phyloP scores from a whole-genome alignment of 2,888 invertebrate species.

The Sphecodes monilicornis region DNA sequence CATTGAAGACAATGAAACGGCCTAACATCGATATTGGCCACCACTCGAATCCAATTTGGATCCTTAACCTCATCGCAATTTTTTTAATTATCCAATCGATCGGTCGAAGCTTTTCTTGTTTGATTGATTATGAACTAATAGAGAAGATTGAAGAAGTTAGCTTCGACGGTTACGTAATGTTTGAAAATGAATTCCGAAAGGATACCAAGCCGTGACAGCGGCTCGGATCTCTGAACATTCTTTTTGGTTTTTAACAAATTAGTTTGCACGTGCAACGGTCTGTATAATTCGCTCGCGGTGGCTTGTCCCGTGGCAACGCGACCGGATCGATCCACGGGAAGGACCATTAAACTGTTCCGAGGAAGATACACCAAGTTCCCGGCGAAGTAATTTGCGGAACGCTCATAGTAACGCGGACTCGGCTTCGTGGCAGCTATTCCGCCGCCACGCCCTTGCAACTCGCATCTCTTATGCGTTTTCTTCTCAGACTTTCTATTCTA shows the following conservation, averaged over 20 bases:
- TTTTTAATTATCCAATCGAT: too few species aligned
- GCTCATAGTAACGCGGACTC: background rate
- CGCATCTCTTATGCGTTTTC: slow-evolving; percentile 2
- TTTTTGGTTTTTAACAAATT: background rate
- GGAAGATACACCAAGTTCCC: slow-evolving; percentile 5
- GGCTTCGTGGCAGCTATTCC: background rate
- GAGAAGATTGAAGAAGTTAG: too few species aligned
- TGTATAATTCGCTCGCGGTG: background rate
- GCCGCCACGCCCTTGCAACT: slow-evolving; percentile 1
- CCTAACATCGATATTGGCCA: too few species aligned
- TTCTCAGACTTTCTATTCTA: background rate
- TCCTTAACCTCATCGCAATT: too few species aligned
- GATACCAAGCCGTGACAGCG: too few species aligned
- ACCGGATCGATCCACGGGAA: slow-evolving; percentile 6
- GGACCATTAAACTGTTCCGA: slow-evolving; percentile 6
- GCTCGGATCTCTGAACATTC: too few species aligned
- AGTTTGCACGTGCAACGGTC: background rate
- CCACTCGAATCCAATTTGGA: too few species aligned
- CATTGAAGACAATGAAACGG: background rate
- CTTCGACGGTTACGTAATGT: too few species aligned
- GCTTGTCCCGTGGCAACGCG: background rate
- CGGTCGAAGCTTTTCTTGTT: too few species aligned
- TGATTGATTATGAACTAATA: too few species aligned
- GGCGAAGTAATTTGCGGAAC: background rate
- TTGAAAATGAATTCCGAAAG: too few species aligned